Percentiles rank a stretch among this genome's conserved stretches.
Evolutionary conservation across 2,113 vertebrate species (phyloP).

Genomic region (Pomatostomus ruficeps): DNA sequence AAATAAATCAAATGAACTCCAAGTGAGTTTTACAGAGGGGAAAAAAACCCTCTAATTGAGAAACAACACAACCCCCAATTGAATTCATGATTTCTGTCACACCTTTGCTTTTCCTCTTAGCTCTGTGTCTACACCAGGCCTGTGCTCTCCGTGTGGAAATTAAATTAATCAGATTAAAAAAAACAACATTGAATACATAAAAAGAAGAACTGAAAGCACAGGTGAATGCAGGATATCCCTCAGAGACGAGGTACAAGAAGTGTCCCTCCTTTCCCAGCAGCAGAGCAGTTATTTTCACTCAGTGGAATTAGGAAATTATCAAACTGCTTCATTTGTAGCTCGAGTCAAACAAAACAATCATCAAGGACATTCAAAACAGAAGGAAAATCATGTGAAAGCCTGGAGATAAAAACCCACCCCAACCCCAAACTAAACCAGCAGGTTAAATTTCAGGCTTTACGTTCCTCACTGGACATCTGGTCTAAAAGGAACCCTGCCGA

Average conservation of each 20-base stretch:
- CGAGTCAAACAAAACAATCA: background rate
- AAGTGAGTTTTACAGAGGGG: background rate
- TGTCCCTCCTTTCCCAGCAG: background rate
- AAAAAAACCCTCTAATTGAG: background rate
- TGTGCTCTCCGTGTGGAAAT: background rate
- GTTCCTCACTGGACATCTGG: background rate
- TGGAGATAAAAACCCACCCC: background rate
- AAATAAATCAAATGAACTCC: background rate
- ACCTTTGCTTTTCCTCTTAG: background rate
- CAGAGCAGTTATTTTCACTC: background rate
- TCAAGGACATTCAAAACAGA: background rate
- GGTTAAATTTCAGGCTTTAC: background rate
- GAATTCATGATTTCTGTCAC: background rate
- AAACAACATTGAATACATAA: background rate
- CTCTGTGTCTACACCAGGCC: background rate
- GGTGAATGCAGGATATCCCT: background rate
- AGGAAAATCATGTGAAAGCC: background rate
- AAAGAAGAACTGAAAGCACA: background rate
- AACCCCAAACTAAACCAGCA: background rate
- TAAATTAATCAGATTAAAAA: accelerated
- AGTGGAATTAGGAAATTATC: background rate
- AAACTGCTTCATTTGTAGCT: background rate
- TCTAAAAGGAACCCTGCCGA: background rate
- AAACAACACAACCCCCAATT: accelerated
- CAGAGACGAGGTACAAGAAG: background rate